Base-by-base conservation (phyloP, 1,140 invertebrate genomes). In the Protaetia brevitarsis region DNA sequence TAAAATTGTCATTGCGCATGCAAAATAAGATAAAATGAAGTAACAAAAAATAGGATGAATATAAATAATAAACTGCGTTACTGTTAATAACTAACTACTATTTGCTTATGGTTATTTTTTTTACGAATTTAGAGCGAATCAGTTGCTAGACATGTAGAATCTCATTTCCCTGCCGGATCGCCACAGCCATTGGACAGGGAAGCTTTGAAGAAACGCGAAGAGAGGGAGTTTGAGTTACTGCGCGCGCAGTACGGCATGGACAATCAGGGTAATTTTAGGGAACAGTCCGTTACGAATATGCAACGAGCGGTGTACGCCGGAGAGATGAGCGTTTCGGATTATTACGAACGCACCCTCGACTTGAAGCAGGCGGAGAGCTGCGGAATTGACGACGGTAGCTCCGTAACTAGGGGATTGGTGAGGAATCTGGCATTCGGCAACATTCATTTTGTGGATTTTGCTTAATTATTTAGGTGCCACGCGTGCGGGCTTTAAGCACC, bases 191-290 rank as follows among this genome's bases (percentile, higher is more conserved):
- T 72, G 5, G 90, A 93, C 67, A 84, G 86, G 66, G 89, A 91
- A 74, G 88, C 88, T 1, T 83, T 89, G 72, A 84, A 84, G 60
- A 81, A 87, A 64, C 79, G 88, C 34, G 91, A 94, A 75, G 87
- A 92, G 72, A 83, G 88, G 64, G 91, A 94, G 77, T 94, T 93
- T 78, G 89, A 92, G 73, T 79, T 91, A 77, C 75, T 94, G 10
- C 83, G 90, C 72, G 91, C 90, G 8, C 89, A 92, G 74, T 94
- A 94, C 79, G 93, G 93, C 0, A 94, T 95, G 92, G 91, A 93
- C 72, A 90, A 92, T 79, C 71, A 70, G 68, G 77, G 77, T 29
- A 78, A 78, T 66, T 78, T 77, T 60, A 85, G 87, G 31, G 89
- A 91, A 71, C 91, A 94, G 69, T 92, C 90, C 62, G 86, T 92